Conservation (phyloP, 1,140 invertebrate genomes). For the Drosophila tristis region DNA sequence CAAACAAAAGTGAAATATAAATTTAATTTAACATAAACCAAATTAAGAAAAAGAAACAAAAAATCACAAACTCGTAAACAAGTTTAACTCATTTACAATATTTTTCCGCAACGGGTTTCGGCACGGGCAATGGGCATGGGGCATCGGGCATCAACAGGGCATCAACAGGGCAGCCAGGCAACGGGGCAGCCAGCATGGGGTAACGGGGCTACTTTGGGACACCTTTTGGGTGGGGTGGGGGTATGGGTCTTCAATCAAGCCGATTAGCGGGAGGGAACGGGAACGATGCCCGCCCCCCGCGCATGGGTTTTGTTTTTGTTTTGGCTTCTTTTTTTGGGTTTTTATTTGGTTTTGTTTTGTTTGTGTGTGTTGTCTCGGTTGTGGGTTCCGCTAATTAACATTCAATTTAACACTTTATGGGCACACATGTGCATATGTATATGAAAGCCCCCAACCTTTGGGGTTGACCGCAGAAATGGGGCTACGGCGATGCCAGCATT, state of each 20-base stretch:
- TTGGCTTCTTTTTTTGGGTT: too few species aligned
- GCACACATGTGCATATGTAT: not conserved
- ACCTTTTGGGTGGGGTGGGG: conserved; percentile 21
- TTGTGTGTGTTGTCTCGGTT: too few species aligned
- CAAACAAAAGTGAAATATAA: conserved; percentile 51
- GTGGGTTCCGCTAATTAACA: conserved; percentile 44
- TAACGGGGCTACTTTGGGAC: conserved; percentile 47
- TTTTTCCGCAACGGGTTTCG: conserved; percentile 51
- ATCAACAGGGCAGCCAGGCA: too few species aligned
- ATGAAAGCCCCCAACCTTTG: conserved; percentile 7
- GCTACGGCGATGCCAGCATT: not conserved
- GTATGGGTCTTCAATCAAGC: conserved; percentile 26
- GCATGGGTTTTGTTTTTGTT: not conserved
- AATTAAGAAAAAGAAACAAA: conserved; percentile 15
- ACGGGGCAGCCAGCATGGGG: too few species aligned
- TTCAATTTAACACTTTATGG: conserved; percentile 49
- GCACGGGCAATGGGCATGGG: not conserved
- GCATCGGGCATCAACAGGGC: too few species aligned
- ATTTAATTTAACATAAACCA: conserved; percentile 33
- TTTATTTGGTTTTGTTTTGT: too few species aligned
- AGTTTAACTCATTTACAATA: conserved; percentile 78
- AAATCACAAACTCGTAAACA: conserved; percentile 58
- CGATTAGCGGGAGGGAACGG: conserved; percentile 1
- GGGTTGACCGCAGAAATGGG: conserved; percentile 18
- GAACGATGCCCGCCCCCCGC: not conserved